Conservation (phyloP, 2,797 vertebrate genomes). For the Microhierax caerulescens region DNA sequence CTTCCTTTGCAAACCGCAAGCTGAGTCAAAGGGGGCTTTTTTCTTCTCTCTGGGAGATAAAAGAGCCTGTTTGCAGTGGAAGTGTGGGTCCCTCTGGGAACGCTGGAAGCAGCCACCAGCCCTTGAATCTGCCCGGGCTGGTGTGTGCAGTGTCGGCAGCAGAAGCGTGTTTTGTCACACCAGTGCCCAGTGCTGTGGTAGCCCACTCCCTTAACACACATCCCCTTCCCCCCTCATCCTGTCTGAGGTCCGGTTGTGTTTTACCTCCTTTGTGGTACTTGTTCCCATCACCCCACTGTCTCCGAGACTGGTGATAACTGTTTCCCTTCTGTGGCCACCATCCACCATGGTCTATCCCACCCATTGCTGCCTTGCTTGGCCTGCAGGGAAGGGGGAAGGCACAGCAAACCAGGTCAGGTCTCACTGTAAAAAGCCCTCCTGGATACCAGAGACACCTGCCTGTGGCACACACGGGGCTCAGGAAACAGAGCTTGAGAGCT, state of each 20-base stretch:
- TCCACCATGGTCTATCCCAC: not conserved
- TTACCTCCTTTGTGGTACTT: not conserved
- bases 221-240: not conserved
- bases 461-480: not conserved
- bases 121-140: not conserved
- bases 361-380: not conserved
- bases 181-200: not conserved
- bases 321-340: not conserved
- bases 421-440: not conserved
- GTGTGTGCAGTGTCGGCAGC: not conserved
- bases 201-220: accelerated
- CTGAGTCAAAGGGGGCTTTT: not conserved
- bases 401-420: not conserved
- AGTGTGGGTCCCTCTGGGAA: not conserved
- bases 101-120: not conserved
- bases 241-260: not conserved
- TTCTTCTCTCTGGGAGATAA: not conserved
- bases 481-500: not conserved
- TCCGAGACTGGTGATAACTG: not conserved
- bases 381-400: not conserved
- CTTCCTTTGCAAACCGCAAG: not conserved
- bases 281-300: not conserved
- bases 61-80: not conserved
- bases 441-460: not conserved
- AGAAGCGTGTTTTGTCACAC: not conserved